phyloP scores from a whole-genome alignment of 2,113 vertebrate species.

The Ctenomys sociabilis region DNA sequence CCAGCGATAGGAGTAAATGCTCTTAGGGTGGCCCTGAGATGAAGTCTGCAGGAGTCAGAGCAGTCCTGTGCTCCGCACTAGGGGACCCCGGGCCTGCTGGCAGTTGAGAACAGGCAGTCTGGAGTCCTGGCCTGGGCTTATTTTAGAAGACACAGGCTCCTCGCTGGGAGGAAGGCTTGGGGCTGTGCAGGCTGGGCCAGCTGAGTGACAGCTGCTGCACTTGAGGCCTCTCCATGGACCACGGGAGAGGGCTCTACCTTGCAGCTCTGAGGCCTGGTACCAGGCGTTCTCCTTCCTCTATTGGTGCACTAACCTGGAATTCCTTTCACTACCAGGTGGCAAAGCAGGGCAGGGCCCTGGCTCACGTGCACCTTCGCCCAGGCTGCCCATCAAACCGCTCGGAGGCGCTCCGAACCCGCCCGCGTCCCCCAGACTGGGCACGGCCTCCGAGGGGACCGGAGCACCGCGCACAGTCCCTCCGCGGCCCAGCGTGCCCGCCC shows the following conservation, averaged over 20 bases:
- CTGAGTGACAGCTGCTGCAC: not conserved
- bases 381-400: constrained; percentile 69
- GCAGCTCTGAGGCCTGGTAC: rapidly evolving
- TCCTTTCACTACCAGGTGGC: constrained; percentile 79
- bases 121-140: not conserved
- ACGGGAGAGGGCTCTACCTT: rapidly evolving
- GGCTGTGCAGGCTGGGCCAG: no score
- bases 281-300: constrained; percentile 34
- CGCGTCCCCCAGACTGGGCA: constrained; percentile 76
- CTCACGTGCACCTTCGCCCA: constrained; percentile 80
- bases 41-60: not conserved
- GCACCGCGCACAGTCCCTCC: constrained; percentile 54
- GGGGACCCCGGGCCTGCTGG: not conserved
- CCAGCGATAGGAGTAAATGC: not conserved
- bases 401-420: constrained; percentile 61
- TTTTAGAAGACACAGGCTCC: not conserved
- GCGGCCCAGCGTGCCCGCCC: constrained; percentile 83
- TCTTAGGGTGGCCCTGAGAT: not conserved
- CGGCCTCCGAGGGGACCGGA: constrained; percentile 71
- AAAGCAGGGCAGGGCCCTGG: constrained; percentile 86
- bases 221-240: not conserved
- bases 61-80: not conserved
- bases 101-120: no score
- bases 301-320: not conserved
- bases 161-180: not conserved